Percentiles rank a stretch among this genome's conserved stretches.
Conservation (phyloP, 2,888 invertebrate species). For the Drosophila testacea region DNA sequence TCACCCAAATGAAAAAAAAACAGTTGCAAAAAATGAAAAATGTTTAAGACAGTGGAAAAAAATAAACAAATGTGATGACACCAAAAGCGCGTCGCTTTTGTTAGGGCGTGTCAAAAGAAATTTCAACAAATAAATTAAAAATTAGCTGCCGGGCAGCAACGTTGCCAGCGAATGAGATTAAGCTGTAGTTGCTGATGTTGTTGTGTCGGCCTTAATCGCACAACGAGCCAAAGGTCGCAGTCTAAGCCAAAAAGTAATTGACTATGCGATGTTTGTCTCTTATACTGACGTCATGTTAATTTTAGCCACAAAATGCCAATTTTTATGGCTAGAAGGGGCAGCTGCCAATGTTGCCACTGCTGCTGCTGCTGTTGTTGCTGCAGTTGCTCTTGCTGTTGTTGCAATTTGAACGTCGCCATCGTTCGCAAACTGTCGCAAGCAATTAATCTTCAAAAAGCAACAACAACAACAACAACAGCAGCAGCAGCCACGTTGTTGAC, state of each 20-base stretch:
- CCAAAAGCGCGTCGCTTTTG: constrained; percentile 67
- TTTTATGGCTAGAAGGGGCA: constrained; percentile 69
- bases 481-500: constrained; percentile 13
- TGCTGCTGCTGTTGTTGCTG: constrained; percentile 2
- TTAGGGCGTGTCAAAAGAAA: constrained; percentile 78
- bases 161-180: constrained; percentile 45
- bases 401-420: constrained; percentile 57
- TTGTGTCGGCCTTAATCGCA: constrained; percentile 78
- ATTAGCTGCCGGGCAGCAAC: constrained; percentile 64
- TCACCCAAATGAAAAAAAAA: constrained; percentile 25
- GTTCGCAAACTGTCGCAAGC: constrained; percentile 80
- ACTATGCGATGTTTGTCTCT: constrained; percentile 21
- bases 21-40: constrained; percentile 50
- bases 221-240: constrained; percentile 52
- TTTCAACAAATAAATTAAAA: constrained; percentile 70
- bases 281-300: constrained; percentile 75
- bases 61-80: constrained; percentile 71
- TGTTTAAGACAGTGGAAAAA: constrained; percentile 29
- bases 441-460: constrained; percentile 79
- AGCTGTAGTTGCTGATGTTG: constrained; percentile 49
- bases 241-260: constrained; percentile 58
- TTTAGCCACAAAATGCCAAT: constrained; percentile 68
- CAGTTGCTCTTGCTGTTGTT: constrained; percentile 26
- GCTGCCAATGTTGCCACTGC: constrained; percentile 39
- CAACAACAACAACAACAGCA: constrained; percentile 26